Evolutionary conservation across 2,888 invertebrate species (phyloP).

Genomic region (Meteorus cinctellus): DNA sequence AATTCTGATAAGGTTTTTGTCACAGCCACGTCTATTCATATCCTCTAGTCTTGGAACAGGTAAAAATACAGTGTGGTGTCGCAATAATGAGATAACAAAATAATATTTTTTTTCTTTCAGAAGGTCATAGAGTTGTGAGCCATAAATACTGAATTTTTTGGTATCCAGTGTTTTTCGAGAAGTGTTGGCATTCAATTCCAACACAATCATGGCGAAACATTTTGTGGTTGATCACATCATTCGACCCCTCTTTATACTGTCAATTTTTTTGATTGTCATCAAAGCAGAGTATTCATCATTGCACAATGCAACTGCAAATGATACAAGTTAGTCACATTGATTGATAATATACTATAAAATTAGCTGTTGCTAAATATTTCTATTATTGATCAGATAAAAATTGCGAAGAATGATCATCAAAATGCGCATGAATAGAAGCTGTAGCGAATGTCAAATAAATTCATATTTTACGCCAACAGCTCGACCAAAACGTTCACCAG

Average conservation of each 20-base stretch:
- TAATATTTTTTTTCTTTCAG: too few species aligned
- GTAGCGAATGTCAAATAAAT: neutral
- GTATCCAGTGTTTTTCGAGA: neutral
- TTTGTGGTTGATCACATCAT: neutral
- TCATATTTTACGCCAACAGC: neutral
- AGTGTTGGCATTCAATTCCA: neutral
- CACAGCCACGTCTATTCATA: too few species aligned
- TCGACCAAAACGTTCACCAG: neutral
- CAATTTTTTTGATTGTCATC: neutral
- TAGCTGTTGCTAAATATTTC: neutral
- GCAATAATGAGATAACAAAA: too few species aligned
- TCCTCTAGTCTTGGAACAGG: too few species aligned
- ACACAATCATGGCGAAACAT: neutral
- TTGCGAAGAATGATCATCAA: too few species aligned
- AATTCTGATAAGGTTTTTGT: too few species aligned
- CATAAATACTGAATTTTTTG: neutral
- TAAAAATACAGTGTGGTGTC: too few species aligned
- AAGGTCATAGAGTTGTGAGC: neutral
- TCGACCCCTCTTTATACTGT: neutral
- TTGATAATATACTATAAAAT: neutral
- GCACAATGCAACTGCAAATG: neutral
- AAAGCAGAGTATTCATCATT: neutral
- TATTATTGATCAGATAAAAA: neutral
- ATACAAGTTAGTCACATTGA: neutral
- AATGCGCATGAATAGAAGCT: too few species aligned